A percentile compares a stretch with the other conserved stretches of the same genome.
Evolutionary conservation across 2,888 invertebrate genomes (phyloP).

Genomic region (Leptopilina syphax): DNA sequence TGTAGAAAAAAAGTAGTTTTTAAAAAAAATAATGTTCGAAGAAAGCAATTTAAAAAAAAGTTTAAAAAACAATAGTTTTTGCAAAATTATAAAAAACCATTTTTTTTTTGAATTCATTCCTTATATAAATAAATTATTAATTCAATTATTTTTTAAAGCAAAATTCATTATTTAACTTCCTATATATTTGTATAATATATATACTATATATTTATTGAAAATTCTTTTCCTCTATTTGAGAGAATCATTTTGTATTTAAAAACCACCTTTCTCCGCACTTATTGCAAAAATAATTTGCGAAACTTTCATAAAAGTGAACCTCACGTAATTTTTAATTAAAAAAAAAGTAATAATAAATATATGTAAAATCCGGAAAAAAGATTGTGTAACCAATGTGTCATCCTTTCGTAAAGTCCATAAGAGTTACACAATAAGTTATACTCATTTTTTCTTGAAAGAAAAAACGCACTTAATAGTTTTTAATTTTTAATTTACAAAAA

Average conservation of each 20-base stretch:
- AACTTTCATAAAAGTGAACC: constrained; percentile 19
- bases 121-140: no score
- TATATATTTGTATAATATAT: background rate
- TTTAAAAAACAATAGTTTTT: no score
- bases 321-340: constrained; percentile 4
- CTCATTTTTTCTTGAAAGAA: background rate
- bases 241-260: background rate
- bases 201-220: background rate
- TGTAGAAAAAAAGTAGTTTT: no score
- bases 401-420: background rate
- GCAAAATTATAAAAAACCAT: no score
- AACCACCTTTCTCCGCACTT: background rate
- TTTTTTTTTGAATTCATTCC: no score
- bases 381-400: constrained; percentile 7
- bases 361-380: background rate
- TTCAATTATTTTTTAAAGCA: no score
- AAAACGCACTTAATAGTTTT: no score
- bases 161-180: constrained; percentile 1
- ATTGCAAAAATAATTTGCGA: constrained; percentile 4
- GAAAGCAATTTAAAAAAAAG: no score
- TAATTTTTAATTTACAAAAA: background rate
- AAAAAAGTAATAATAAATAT: background rate
- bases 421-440: background rate
- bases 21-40: no score
- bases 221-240: background rate